phyloP scores from a whole-genome alignment of 2,888 invertebrate species.

The Callyntrura guangdongensis region DNA sequence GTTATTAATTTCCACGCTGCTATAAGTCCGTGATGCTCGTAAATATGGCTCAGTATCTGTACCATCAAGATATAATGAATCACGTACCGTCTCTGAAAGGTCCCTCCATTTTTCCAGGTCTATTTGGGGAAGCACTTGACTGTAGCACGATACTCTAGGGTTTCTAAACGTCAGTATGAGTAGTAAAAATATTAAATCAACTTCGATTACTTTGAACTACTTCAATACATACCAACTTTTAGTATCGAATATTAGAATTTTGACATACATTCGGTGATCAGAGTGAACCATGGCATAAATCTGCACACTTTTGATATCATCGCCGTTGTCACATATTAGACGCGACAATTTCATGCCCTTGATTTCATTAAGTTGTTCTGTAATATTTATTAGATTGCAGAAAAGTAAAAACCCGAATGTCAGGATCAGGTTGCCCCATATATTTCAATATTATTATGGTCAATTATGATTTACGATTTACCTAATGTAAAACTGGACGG shows the following conservation, averaged over 20 bases:
- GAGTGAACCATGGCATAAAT: slow-evolving; percentile 86
- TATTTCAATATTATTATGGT: not conserved
- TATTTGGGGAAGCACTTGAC: slow-evolving; percentile 85
- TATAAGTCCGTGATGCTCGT: not conserved
- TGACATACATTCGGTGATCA: slow-evolving; percentile 86
- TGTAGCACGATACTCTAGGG: slow-evolving; percentile 86
- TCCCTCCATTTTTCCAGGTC: slow-evolving; percentile 86
- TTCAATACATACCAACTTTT: no score
- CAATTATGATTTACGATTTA: slow-evolving; percentile 70
- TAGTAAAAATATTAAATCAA: not conserved
- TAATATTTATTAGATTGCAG: slow-evolving; percentile 15
- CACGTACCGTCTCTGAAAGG: slow-evolving; percentile 66
- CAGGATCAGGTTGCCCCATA: slow-evolving; percentile 16
- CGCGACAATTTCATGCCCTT: slow-evolving; percentile 86
- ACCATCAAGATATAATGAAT: not conserved
- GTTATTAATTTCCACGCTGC: not conserved
- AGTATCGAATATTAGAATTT: no score
- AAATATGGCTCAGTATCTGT: not conserved
- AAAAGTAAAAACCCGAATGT: no score
- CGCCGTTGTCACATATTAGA: slow-evolving; percentile 86
- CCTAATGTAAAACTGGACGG: slow-evolving; percentile 86
- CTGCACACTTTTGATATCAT: slow-evolving; percentile 86
- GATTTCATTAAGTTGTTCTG: slow-evolving; percentile 86
- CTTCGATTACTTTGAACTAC: no score
- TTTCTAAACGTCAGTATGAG: slow-evolving; percentile 85